phyloP scores from a whole-genome alignment of 2,797 vertebrate genomes.

The Sus cebifrons region DNA sequence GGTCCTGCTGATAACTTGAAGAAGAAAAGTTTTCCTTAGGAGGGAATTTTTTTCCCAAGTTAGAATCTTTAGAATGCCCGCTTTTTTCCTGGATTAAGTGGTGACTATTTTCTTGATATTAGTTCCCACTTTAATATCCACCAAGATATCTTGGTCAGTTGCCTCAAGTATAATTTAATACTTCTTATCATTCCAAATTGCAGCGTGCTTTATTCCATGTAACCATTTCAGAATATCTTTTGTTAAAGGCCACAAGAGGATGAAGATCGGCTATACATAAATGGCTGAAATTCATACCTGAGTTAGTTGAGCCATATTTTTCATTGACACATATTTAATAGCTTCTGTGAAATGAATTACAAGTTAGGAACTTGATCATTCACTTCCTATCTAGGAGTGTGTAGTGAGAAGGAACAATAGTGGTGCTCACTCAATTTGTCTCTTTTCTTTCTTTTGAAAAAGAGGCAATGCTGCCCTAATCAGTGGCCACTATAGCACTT shows the following conservation, averaged over 20 bases:
- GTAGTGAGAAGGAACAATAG: background rate
- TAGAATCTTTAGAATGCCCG: background rate
- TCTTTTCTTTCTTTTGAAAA: background rate
- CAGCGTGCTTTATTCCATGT: constrained; percentile 58
- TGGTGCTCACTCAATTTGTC: background rate
- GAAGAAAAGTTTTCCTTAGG: constrained; percentile 13
- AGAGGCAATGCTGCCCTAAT: background rate
- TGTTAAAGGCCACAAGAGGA: constrained; percentile 40
- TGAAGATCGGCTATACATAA: constrained; percentile 18
- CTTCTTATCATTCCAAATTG: constrained; percentile 59
- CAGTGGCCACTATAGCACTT: background rate
- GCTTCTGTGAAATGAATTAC: constrained; percentile 57
- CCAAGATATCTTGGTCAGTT: constrained; percentile 42
- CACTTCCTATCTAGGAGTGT: background rate
- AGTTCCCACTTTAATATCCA: constrained; percentile 43
- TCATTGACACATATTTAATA: constrained; percentile 56
- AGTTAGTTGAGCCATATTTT: constrained; percentile 34
- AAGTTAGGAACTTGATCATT: constrained; percentile 32
- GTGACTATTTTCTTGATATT: constrained; percentile 5
- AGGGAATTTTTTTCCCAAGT: background rate
- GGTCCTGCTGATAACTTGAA: background rate
- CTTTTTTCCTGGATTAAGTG: background rate
- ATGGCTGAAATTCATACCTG: background rate
- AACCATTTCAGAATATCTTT: constrained; percentile 64
- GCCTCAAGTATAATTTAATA: constrained; percentile 63